Conservation (phyloP, 2,113 vertebrate genomes). For the Rattus norvegicus region DNA sequence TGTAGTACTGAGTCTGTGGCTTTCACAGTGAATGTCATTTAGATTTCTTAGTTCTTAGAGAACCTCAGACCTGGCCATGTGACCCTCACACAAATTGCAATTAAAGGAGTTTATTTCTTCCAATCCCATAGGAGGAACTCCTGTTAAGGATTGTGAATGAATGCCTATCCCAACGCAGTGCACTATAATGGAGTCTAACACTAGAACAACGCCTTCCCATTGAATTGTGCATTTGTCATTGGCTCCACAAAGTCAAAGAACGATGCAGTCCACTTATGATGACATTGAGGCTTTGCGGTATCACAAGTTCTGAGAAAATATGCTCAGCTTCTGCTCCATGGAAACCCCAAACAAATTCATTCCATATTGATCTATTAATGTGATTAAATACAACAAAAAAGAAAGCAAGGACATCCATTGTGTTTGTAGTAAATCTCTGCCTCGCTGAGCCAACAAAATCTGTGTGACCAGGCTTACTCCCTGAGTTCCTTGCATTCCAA, state of each 20-base stretch:
- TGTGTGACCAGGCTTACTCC: conserved; percentile 43
- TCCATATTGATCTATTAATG: background rate
- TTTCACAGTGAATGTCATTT: background rate
- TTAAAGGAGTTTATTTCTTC: background rate
- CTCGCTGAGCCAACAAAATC: conserved; percentile 7
- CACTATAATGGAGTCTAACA: background rate
- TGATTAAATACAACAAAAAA: background rate
- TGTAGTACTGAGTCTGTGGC: background rate
- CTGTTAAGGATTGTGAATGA: background rate
- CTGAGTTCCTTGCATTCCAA: conserved; percentile 71
- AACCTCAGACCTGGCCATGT: background rate
- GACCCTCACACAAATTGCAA: background rate
- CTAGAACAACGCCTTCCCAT: background rate
- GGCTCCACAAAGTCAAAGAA: background rate
- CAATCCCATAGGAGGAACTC: background rate
- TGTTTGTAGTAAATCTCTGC: conserved; percentile 58
- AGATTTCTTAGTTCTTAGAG: background rate
- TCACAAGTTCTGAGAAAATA: background rate
- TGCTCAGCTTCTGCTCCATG: background rate
- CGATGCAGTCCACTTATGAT: background rate
- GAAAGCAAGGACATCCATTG: conserved; percentile 56
- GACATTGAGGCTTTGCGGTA: background rate
- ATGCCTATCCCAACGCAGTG: background rate
- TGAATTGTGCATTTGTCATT: background rate
- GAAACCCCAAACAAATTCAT: background rate